Conservation (phyloP, 2,797 vertebrate genomes). For the Alosa sapidissima region DNA sequence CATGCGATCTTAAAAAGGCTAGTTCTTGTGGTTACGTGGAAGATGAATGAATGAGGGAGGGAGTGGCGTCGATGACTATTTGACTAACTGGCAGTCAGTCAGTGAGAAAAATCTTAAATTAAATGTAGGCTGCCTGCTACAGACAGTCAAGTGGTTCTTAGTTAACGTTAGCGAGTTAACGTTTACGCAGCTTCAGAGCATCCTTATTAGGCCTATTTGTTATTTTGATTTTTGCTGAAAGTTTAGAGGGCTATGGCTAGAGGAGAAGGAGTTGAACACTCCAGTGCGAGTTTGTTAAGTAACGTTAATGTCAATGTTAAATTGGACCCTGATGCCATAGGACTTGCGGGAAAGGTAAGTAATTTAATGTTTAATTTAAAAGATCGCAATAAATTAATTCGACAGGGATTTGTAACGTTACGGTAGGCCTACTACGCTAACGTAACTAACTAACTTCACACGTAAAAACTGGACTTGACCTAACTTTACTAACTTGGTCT, state of each 20-base stretch:
- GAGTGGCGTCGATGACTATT: too few relatives aligned
- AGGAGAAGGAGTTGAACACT: constrained; percentile 76
- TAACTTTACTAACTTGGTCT: too few relatives aligned
- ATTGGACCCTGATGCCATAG: constrained; percentile 54
- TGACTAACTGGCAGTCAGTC: too few relatives aligned
- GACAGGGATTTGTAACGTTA: background rate
- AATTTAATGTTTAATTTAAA: background rate
- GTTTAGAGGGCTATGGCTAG: constrained; percentile 66
- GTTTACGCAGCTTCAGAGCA: too few relatives aligned
- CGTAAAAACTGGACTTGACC: too few relatives aligned
- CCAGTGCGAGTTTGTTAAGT: constrained; percentile 69
- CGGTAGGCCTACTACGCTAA: too few relatives aligned
- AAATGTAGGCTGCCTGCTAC: too few relatives aligned
- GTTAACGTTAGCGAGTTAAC: background rate
- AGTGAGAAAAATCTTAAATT: too few relatives aligned
- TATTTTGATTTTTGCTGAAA: background rate
- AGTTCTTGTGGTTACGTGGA: too few relatives aligned
- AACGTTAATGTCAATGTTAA: constrained; percentile 32
- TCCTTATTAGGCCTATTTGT: too few relatives aligned
- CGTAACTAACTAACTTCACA: background rate
- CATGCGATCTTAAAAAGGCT: too few relatives aligned
- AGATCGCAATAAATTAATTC: background rate
- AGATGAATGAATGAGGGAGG: too few relatives aligned
- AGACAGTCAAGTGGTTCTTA: background rate
- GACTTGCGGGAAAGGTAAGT: constrained; percentile 62